A percentile compares a stretch with the other conserved stretches of the same genome.
phyloP scores from a whole-genome alignment of 2,888 invertebrate genomes.

The Xanthostigma xanthostigma region DNA sequence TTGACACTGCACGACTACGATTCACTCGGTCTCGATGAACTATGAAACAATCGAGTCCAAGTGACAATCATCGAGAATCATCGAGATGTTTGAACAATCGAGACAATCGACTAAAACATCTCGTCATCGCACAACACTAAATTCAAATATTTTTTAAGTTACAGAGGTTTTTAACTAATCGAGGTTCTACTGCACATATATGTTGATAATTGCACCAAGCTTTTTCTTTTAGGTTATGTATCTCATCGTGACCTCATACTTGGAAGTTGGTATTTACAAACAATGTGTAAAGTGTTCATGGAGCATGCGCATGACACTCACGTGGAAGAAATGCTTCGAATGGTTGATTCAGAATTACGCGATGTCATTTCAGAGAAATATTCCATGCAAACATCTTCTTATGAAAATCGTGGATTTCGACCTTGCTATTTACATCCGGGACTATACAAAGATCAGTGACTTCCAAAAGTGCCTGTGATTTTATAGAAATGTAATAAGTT shows the following conservation, averaged over 20 bases:
- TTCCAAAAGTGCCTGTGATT: no score
- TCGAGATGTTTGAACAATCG: no score
- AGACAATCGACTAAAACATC: no score
- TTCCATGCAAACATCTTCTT: conserved; percentile 43
- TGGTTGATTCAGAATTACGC: conserved; percentile 37
- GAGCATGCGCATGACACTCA: conserved; percentile 44
- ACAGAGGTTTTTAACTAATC: no score
- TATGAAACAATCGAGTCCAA: no score
- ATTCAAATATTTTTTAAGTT: no score
- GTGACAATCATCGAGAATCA: no score
- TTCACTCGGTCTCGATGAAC: no score
- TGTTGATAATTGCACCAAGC: background rate
- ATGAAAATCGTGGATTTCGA: conserved; percentile 48
- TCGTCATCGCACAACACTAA: no score
- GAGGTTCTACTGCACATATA: no score
- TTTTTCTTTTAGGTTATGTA: conserved; percentile 31
- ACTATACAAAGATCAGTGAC: conserved; percentile 24
- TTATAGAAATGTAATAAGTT: no score
- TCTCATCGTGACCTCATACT: conserved; percentile 39
- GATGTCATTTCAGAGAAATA: conserved; percentile 22
- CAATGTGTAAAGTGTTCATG: conserved; percentile 48
- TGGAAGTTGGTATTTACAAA: conserved; percentile 60
- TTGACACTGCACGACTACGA: no score
- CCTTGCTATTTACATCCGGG: conserved; percentile 54
- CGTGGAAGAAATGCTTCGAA: conserved; percentile 48